Evolutionary conservation across 2,888 invertebrate genomes (phyloP).

Genomic region (Strigamia crassipes): DNA sequence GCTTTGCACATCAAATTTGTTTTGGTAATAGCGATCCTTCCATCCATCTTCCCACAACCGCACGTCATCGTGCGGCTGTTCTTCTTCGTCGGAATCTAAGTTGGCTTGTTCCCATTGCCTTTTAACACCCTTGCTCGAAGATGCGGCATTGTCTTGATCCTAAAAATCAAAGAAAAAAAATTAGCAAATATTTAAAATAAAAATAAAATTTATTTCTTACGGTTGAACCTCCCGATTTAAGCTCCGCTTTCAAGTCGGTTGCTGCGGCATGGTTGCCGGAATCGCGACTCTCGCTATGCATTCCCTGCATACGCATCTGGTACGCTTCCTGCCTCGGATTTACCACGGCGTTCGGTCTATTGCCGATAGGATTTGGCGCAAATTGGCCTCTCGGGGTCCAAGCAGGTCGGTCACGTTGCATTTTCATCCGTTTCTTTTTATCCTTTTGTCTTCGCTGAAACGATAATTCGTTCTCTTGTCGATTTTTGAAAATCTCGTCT

Average conservation of each 20-base stretch:
- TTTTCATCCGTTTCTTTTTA: constrained; percentile 43
- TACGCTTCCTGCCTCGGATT: constrained; percentile 29
- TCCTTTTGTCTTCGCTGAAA: constrained; percentile 33
- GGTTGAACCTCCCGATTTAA: not conserved
- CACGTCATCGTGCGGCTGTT: constrained; percentile 84
- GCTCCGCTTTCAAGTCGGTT: not conserved
- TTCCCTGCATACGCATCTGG: constrained; percentile 33
- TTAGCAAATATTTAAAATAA: not conserved
- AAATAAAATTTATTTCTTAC: not conserved
- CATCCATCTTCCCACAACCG: constrained; percentile 95
- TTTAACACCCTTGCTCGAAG: not conserved
- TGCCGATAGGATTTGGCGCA: constrained; percentile 64
- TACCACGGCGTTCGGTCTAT: not conserved
- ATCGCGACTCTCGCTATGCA: not conserved
- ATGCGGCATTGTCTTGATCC: not conserved
- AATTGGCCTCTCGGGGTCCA: constrained; percentile 77
- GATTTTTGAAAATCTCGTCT: constrained; percentile 93
- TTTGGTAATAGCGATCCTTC: constrained; percentile 96
- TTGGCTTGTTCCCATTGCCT: constrained; percentile 54
- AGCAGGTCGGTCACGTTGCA: constrained; percentile 62
- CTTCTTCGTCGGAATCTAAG: constrained; percentile 67
- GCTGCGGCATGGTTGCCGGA: not conserved
- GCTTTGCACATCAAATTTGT: constrained; percentile 80
- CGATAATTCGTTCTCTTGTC: constrained; percentile 77
- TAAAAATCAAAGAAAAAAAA: not conserved